phyloP scores from a whole-genome alignment of 2,888 invertebrate species.

The Congeria kusceri region DNA sequence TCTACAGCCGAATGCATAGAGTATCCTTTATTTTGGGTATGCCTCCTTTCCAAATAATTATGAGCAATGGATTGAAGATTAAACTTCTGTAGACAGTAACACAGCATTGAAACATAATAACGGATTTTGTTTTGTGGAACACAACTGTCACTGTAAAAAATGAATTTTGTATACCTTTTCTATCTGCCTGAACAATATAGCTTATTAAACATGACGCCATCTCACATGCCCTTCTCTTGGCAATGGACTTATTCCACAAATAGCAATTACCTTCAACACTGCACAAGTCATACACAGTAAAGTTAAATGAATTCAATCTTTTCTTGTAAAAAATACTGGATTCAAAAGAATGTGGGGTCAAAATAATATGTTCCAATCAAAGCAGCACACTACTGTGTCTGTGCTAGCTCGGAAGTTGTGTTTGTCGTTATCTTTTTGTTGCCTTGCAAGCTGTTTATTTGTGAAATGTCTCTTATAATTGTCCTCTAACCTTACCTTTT shows the following conservation, averaged over 20 bases:
- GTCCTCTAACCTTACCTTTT: slow-evolving; percentile 6
- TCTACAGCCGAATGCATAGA: slow-evolving; percentile 40
- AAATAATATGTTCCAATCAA: slow-evolving; percentile 42
- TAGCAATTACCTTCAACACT: slow-evolving; percentile 30
- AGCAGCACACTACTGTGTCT: slow-evolving; percentile 26
- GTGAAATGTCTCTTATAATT: slow-evolving; percentile 29
- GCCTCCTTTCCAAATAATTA: background rate
- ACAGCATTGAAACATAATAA: slow-evolving; percentile 25
- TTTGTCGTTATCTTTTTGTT: slow-evolving; percentile 36
- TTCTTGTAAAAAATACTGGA: slow-evolving; percentile 42
- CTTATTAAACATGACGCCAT: slow-evolving; percentile 39
- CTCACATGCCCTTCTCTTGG: slow-evolving; percentile 35
- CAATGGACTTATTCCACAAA: slow-evolving; percentile 45
- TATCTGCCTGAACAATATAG: slow-evolving; percentile 4
- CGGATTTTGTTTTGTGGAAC: slow-evolving; percentile 44
- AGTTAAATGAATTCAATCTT: slow-evolving; percentile 42
- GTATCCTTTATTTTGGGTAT: slow-evolving; percentile 26
- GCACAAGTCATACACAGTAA: slow-evolving; percentile 40
- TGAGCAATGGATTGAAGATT: background rate
- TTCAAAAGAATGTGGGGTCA: slow-evolving; percentile 37
- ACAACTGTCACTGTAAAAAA: slow-evolving; percentile 45
- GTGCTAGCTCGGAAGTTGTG: background rate
- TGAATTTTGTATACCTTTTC: slow-evolving; percentile 31
- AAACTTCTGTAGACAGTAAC: slow-evolving; percentile 14
- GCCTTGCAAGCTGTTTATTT: slow-evolving; percentile 33